Conservation (phyloP, 2,113 vertebrate species). For the Dromiciops gliroides region DNA sequence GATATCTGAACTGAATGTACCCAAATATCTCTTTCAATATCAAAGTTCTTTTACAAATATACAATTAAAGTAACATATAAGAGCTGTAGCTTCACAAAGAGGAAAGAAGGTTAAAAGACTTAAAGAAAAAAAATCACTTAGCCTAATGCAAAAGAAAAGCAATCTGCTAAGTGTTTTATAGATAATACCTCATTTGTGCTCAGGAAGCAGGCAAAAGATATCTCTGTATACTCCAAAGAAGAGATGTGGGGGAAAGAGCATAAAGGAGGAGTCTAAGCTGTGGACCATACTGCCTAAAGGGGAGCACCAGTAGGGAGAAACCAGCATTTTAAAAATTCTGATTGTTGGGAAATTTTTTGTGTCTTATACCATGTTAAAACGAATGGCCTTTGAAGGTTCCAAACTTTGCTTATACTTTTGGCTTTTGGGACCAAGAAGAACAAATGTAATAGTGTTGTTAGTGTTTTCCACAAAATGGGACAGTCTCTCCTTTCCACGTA, state of each 20-base stretch:
- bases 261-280: background rate
- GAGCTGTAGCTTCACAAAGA: background rate
- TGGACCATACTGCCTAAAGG: background rate
- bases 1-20: background rate
- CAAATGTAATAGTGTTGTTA: background rate
- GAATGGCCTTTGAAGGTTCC: background rate
- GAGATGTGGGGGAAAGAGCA: background rate
- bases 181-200: background rate
- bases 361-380: background rate
- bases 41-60: background rate
- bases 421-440: background rate
- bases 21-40: background rate
- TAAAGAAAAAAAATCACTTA: background rate
- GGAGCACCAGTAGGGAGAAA: background rate
- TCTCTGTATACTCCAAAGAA: background rate
- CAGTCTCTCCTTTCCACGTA: background rate
- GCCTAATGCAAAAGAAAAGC: background rate
- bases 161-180: background rate
- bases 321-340: background rate
- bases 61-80: background rate
- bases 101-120: background rate
- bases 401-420: background rate
- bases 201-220: background rate
- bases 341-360: background rate
- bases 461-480: background rate